A percentile compares a stretch with the other conserved stretches of the same genome.
These are phyloP conservation scores for Tapirus terrestris DNA, from an alignment of 2,113 vertebrate genomes.

Conservation along the genomic window DNA sequence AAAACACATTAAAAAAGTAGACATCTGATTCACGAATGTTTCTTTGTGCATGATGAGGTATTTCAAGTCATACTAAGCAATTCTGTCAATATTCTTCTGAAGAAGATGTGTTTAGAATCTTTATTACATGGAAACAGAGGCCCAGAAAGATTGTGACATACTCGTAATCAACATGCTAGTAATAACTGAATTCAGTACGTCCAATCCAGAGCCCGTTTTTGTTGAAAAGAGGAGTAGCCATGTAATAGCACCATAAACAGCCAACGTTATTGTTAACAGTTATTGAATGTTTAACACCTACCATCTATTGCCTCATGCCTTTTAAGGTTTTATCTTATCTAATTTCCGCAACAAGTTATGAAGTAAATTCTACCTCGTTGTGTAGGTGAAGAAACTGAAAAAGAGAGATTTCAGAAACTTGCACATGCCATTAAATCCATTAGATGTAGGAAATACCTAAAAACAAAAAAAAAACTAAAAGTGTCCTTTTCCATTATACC, in stretches of 20 bases:
- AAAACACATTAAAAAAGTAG: background rate
- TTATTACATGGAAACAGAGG: background rate
- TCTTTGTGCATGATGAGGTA: background rate
- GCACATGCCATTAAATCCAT: background rate
- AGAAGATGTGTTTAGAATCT: background rate
- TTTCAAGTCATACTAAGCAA: background rate
- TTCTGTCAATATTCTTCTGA: background rate
- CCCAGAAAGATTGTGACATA: background rate
- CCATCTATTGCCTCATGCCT: background rate
- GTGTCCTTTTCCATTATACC: background rate
- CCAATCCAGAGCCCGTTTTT: background rate
- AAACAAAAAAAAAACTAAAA: background rate
- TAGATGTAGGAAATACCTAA: background rate
- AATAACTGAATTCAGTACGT: background rate
- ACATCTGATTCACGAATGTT: accelerated
- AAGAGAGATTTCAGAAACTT: background rate
- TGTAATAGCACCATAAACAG: background rate
- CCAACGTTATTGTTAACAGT: background rate
- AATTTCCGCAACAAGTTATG: background rate
- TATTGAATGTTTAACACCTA: background rate
- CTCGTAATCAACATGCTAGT: background rate
- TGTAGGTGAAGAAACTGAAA: background rate
- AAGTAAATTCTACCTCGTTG: background rate
- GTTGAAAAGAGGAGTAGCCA: background rate
- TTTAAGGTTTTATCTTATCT: background rate